Base-by-base conservation (phyloP, 2,888 invertebrate genomes). In the Trichopria drosophilae region DNA sequence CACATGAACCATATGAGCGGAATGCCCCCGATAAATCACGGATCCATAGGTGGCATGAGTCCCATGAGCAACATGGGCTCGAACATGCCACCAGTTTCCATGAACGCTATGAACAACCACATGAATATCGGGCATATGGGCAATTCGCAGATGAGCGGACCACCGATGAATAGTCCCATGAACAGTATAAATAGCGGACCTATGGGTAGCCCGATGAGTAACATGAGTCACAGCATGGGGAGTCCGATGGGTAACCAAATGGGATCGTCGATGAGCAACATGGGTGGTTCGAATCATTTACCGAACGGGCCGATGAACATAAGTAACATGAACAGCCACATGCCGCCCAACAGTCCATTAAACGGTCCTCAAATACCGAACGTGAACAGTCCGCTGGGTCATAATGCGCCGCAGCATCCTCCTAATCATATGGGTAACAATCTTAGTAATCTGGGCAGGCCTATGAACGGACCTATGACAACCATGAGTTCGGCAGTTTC, bases 401-500 rank as follows among this genome's bases (percentile, higher is more conserved):
- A 74, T 40, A 75, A 73, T 53, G 71, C 72, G 51, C 68, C 73
- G 43, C 72, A 73, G 44, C 64, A 71, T 22, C 75, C 73, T 65
- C 69, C 72, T 6, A 73, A 71, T 60, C 75, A 75, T 47, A 71
- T 75, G 68, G 71, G 67, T 26, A 70, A 65, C 40, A 73, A 74
- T 64, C 67, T 73, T 40, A 72, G 66, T 54, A 70, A 71, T 51
- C 58, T 75, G 54, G 81, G 84, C 26, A 84, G 83, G 56, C 82
- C 85, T 31, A 84, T 87, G 80, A 84, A 89, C 55, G 85, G 88
- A 64, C 87, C 88, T 5, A 84, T 88, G 84, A 82, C 83, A 13
- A 72, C 72, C 63, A 83, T 82, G 81, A 81, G 80, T 46, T 82
- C 83, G 24, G 82, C 85, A 81, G 79, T 79, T 13, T 79, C 80